phyloP scores from a whole-genome alignment of 2,113 vertebrate genomes.

The Climacteris rufus region DNA sequence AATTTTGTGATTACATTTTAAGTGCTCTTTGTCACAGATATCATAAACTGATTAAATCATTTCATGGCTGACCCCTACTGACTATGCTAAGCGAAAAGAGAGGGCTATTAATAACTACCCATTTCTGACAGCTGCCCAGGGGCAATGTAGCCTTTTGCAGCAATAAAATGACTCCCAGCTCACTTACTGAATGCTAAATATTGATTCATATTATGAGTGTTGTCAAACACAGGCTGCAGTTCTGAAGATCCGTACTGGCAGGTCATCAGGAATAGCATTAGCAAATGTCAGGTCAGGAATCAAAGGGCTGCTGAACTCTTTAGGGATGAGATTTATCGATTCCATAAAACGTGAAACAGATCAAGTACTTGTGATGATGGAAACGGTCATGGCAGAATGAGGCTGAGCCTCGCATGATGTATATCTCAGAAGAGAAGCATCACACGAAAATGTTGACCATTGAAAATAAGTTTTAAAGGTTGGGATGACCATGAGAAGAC shows the following conservation, averaged over 20 bases:
- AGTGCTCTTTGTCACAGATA: slow-evolving; percentile 93
- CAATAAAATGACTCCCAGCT: slow-evolving; percentile 79
- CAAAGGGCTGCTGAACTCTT: slow-evolving; percentile 79
- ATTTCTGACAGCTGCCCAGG: slow-evolving; percentile 91
- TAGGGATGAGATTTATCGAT: slow-evolving; percentile 82
- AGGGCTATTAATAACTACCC: slow-evolving; percentile 90
- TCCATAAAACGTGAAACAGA: slow-evolving; percentile 78
- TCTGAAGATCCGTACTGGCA: slow-evolving; percentile 80
- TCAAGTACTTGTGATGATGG: slow-evolving; percentile 78
- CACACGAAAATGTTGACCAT: slow-evolving; percentile 38
- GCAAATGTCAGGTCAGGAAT: slow-evolving; percentile 83
- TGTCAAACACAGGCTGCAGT: slow-evolving; percentile 82
- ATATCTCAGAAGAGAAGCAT: slow-evolving; percentile 47
- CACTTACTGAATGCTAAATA: slow-evolving; percentile 86
- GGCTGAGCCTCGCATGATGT: slow-evolving; percentile 68
- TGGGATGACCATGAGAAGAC: slow-evolving; percentile 29
- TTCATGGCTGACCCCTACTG: slow-evolving; percentile 91
- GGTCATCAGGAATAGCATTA: slow-evolving; percentile 81
- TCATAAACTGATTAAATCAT: slow-evolving; percentile 94
- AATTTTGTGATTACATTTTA: slow-evolving; percentile 94
- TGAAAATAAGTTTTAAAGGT: slow-evolving; percentile 42
- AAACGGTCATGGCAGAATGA: slow-evolving; percentile 79
- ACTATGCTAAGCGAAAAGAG: slow-evolving; percentile 86
- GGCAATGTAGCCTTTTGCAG: slow-evolving; percentile 83
- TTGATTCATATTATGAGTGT: slow-evolving; percentile 88